Base-by-base conservation (phyloP, 2,888 invertebrate species). In the Mimas tiliae region DNA sequence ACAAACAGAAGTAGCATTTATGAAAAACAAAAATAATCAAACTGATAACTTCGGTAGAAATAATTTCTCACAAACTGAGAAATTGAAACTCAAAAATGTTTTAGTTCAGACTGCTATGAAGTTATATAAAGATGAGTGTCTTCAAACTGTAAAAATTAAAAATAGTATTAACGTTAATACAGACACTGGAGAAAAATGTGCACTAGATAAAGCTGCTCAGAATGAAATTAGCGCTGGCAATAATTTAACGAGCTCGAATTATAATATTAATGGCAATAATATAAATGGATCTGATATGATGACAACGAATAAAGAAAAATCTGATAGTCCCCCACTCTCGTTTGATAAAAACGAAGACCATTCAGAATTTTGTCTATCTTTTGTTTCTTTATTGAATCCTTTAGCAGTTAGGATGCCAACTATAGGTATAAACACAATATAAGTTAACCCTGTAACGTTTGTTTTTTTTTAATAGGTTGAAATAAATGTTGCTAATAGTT, bases 321-420 rank as follows among this genome's bases (percentile, higher is more conserved):
- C 94, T n/a, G 90, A 90, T 66, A 94, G 94, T 74, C 94, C 94
- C 68, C 94, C 94, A 50, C 84, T 94, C 19, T 85, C 92, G 33
- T 85, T 90, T 16, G 91, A 91, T 65, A 89, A 85, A 58, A 51
- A 65, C 42, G 74, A 84, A 47, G 80, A 81, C 52, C 72, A 84
- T 34, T 77, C 82, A 67, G 82, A 80, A 67, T 88, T 87, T 72
- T 83, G 85, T 65, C 88, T 88, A 69, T 88, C 93, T 27, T 88
- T 94, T 75, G 86, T 87, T 72, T 89, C 94, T 65, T 81, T 93
- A 73, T 93, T 93, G 79, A 93, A 87, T 81, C 88, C 92, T 69
- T 84, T 94, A 86, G 92, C 91, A 78, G 89, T 91, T 81, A 89
- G 92, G 82, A 84, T 94, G 81, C 89, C 93, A 75, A 83, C 85